Base-by-base conservation (phyloP, 2,888 invertebrate genomes). In the Belgica antarctica region DNA sequence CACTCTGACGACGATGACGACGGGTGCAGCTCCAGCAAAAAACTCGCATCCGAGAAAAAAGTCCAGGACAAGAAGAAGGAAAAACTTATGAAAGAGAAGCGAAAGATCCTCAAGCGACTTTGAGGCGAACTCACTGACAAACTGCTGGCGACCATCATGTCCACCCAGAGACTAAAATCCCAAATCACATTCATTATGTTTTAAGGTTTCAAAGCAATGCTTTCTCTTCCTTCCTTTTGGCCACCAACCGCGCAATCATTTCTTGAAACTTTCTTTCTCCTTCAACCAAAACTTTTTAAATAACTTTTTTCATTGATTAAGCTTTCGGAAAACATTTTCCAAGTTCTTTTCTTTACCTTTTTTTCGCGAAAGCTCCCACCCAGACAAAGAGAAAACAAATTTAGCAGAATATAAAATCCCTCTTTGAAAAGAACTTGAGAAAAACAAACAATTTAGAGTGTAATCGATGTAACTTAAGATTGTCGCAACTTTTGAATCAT, bases 91-190 rank as follows among this genome's bases (percentile, higher is more conserved):
- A 92, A 90, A 81, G 92, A 92, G 76, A 92, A 92, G 80, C 92
- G 90, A 79, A 86, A 90, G 80, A 90, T 90, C 73, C 83, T 92
- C 70, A 92, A 92, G 80, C 84, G 92, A 82, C 89, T 92, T 86
- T 92, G 89, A 91, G 80, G 52, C 19, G 12, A 3, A 3, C 3
- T 52, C 52, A n/a, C 22, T 22, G 4, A 17, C 10, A n/a, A 10
- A 41, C 10, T 41, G 8, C 8, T 15, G n/a, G 41, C 41, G 41
- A 41, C 10, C 4, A 4, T 7, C 31, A 31, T 7, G 10, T 7
- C 31, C 4, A 31, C 31, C 4, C 31, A 31, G 10, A 31, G 10
- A 10, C 5, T 7, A 31, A 4, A 31, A 31, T 7, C 10, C 31
- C 31, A 31, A 7, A 10, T 10, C 31, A 31, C 31, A 31, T 31